Evolutionary conservation across 2,888 invertebrate genomes (phyloP).

Genomic region (Ligdia adustata): DNA sequence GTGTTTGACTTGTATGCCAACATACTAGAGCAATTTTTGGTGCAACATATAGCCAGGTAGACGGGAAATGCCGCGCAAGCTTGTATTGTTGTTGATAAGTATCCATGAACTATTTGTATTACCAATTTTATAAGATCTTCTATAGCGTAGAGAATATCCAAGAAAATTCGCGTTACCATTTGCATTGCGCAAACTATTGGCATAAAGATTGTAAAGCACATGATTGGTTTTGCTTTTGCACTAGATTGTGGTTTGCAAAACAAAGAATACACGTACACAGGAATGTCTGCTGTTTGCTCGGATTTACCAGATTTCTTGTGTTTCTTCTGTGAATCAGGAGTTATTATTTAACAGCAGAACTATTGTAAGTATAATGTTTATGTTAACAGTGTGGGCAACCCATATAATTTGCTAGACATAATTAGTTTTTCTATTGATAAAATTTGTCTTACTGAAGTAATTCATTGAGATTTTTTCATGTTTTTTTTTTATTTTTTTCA

Average conservation of each 20-base stretch:
- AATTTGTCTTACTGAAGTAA: no score
- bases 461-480: constrained; percentile 2
- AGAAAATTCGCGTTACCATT: constrained; percentile 40
- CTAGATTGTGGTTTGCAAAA: no score
- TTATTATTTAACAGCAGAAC: no score
- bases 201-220: constrained; percentile 38
- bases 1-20: constrained; percentile 21
- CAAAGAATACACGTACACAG: no score
- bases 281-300: no score
- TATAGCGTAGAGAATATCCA: constrained; percentile 41
- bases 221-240: no score
- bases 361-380: no score
- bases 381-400: no score
- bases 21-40: constrained; percentile 32
- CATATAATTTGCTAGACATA: no score
- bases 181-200: constrained; percentile 48
- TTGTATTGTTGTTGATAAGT: constrained; percentile 42
- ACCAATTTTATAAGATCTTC: constrained; percentile 48
- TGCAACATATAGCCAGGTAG: constrained; percentile 37
- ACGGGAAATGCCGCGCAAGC: constrained; percentile 43
- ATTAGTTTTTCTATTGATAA: no score
- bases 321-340: no score
- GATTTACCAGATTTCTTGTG: no score
- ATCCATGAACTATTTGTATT: constrained; percentile 43
- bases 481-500: constrained; percentile 11